Evolutionary conservation across 2,888 invertebrate species (phyloP).

Genomic region (Biston betularia): DNA sequence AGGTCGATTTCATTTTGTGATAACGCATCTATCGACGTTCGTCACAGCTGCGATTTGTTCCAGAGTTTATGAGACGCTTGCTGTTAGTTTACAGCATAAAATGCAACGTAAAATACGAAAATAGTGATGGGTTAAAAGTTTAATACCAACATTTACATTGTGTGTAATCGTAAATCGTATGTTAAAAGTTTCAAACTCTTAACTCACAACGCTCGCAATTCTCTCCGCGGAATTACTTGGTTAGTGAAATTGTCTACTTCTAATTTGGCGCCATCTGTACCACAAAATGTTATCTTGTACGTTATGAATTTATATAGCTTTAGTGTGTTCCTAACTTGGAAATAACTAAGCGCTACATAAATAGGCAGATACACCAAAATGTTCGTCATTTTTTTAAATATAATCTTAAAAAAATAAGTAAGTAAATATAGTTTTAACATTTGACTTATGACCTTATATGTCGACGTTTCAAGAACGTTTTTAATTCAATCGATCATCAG

Average conservation of each 20-base stretch:
- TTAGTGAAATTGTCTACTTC: constrained; percentile 21
- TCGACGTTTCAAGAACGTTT: too few species aligned
- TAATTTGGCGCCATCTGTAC: constrained; percentile 25
- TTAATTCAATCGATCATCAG: too few species aligned
- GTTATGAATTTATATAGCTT: constrained; percentile 9
- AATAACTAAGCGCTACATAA: neutral
- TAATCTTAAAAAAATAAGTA: too few species aligned
- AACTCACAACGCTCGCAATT: constrained; percentile 13
- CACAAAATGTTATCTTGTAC: constrained; percentile 11
- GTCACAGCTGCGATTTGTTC: constrained; percentile 26
- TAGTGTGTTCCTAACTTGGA: neutral
- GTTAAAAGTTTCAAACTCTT: constrained; percentile 17
- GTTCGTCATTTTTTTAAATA: too few species aligned
- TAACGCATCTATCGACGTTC: constrained; percentile 21
- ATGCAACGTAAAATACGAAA: constrained; percentile 6
- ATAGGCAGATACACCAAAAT: too few species aligned
- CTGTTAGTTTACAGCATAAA: constrained; percentile 22
- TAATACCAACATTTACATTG: constrained; percentile 19
- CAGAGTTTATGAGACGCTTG: constrained; percentile 9
- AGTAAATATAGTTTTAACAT: too few species aligned
- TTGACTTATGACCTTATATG: too few species aligned
- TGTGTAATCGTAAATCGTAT: constrained; percentile 19
- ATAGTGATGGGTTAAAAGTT: constrained; percentile 19
- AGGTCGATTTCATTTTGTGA: constrained; percentile 24
- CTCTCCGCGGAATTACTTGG: constrained; percentile 20